A percentile compares a stretch with the other conserved stretches of the same genome.
phyloP scores from a whole-genome alignment of 2,797 vertebrate species.

The Sebastes melanostomus region DNA sequence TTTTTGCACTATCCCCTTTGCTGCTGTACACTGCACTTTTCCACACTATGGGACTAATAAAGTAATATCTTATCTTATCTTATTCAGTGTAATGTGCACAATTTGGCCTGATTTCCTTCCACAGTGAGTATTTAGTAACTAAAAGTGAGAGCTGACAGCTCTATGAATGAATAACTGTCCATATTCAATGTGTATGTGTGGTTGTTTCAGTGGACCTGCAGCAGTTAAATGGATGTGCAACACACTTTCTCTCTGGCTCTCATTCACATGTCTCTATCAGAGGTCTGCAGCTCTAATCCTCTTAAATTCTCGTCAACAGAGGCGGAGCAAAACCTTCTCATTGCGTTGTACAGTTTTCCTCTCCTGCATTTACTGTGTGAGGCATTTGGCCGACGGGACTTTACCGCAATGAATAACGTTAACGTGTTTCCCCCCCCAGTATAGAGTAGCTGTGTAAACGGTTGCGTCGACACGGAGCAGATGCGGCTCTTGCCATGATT shows the following conservation, averaged over 20 bases:
- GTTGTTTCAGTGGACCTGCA: conserved; percentile 21
- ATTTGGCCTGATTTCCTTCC: not conserved
- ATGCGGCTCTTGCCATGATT: conserved; percentile 79
- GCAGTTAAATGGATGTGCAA: conserved; percentile 46
- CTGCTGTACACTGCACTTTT: no score
- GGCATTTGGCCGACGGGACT: conserved; percentile 41
- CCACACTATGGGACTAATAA: no score
- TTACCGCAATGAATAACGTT: conserved; percentile 29
- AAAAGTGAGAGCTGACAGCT: not conserved
- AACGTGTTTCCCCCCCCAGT: not conserved
- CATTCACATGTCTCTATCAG: conserved; percentile 74
- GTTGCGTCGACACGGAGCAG: conserved; percentile 57
- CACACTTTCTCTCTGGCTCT: conserved; percentile 44
- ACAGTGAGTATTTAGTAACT: not conserved
- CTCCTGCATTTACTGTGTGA: conserved; percentile 37
- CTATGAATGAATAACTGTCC: not conserved
- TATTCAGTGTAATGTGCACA: not conserved
- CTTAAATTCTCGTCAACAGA: conserved; percentile 71
- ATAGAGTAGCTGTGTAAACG: conserved; percentile 39
- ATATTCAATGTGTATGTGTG: conserved; percentile 10
- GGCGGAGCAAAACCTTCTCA: conserved; percentile 74
- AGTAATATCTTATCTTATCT: no score
- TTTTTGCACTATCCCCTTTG: no score
- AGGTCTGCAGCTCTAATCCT: conserved; percentile 76
- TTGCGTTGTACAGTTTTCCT: conserved; percentile 50